These are phyloP conservation scores for Steatornis caripensis DNA, from an alignment of 2,113 vertebrate species.

Conservation along the genomic window DNA sequence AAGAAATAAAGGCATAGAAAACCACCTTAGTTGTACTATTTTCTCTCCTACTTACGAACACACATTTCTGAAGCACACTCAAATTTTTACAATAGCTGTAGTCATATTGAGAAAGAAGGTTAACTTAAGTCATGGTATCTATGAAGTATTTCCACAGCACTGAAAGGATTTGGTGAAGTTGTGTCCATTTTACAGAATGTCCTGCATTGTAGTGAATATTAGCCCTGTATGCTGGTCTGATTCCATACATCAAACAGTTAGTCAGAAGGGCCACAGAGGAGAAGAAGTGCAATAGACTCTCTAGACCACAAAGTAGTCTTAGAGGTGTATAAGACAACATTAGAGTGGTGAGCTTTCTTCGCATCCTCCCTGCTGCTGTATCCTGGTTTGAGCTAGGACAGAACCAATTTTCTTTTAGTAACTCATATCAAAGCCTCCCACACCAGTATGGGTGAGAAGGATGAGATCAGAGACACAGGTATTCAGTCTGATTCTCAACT, in stretches of 20 bases:
- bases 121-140: not conserved
- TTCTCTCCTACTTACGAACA: not conserved
- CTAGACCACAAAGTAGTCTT: not conserved
- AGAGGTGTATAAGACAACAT: not conserved
- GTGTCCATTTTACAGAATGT: not conserved
- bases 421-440: not conserved
- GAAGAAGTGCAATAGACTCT: not conserved
- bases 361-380: not conserved
- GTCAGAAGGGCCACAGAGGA: not conserved
- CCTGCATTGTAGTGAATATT: not conserved
- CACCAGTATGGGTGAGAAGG: not conserved
- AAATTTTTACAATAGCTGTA: not conserved
- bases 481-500: not conserved
- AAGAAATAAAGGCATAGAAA: not conserved
- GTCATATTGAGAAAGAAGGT: not conserved
- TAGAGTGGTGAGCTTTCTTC: not conserved
- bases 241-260: not conserved
- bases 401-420: too few species aligned
- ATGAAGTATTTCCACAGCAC: not conserved
- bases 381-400: too few species aligned
- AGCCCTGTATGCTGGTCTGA: not conserved
- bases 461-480: not conserved
- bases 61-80: not conserved
- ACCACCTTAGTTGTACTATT: not conserved
- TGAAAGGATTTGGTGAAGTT: not conserved